A percentile compares a stretch with the other conserved stretches of the same genome.
These are phyloP conservation scores for Tachina lurida DNA, from an alignment of 2,888 invertebrate species.

Conservation along the genomic window DNA sequence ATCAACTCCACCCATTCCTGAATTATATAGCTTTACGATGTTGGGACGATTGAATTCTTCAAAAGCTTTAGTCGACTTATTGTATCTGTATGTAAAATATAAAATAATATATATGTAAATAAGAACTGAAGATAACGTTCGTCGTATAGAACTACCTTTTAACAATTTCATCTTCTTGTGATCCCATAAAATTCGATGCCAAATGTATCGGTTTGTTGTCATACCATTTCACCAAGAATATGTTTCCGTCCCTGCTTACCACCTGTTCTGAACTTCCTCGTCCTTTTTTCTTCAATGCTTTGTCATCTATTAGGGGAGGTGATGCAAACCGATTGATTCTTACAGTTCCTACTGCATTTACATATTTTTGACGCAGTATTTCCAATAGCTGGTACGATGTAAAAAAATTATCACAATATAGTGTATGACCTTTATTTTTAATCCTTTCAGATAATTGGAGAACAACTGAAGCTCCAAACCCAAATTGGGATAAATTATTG, in stretches of 20 bases:
- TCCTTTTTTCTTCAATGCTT: conserved; percentile 45
- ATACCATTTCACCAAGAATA: conserved; percentile 48
- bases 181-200: conserved; percentile 58
- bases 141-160: conserved; percentile 24
- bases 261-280: conserved; percentile 41
- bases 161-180: conserved; percentile 38
- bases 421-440: too few species aligned
- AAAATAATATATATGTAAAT: too few species aligned
- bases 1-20: conserved; percentile 52
- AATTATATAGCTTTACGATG: conserved; percentile 36
- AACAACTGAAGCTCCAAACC: too few species aligned
- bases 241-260: conserved; percentile 39
- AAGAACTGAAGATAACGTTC: not conserved
- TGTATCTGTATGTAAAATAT: conserved; percentile 6
- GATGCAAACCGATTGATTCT: conserved; percentile 16
- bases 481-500: too few species aligned
- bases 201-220: conserved; percentile 51
- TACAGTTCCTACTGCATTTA: conserved; percentile 26
- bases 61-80: conserved; percentile 25
- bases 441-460: too few species aligned
- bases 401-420: too few species aligned
- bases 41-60: conserved; percentile 32
- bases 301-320: conserved; percentile 37
- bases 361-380: conserved; percentile 21
- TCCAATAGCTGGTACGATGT: not conserved